Conservation (phyloP, 2,797 vertebrate species). For the Micrastur ruficollis region DNA sequence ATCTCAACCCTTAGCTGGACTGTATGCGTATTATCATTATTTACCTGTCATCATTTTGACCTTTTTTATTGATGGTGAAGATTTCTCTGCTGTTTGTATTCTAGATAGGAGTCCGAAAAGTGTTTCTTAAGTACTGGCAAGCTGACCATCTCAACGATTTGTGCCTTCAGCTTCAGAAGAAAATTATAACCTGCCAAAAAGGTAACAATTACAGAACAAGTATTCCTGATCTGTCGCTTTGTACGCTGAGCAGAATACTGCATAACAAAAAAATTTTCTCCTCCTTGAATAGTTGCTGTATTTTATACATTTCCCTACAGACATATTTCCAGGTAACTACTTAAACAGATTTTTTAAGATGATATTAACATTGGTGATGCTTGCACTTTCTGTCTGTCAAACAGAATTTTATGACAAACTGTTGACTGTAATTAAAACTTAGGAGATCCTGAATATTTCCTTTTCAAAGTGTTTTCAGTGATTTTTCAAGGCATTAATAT, state of each 20-base stretch:
- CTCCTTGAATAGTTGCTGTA: background rate
- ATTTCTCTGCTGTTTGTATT: constrained; percentile 55
- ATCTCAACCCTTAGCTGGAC: background rate
- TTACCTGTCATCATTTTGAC: background rate
- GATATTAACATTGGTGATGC: background rate
- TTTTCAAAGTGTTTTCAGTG: background rate
- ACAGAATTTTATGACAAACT: background rate
- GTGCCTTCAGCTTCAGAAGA: constrained; percentile 88
- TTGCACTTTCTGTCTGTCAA: background rate
- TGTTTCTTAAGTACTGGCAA: constrained; percentile 95
- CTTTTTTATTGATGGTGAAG: background rate
- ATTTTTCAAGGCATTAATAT: background rate
- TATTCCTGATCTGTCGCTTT: background rate
- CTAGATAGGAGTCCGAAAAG: constrained; percentile 89
- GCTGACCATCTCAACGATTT: constrained; percentile 90
- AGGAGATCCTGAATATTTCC: background rate
- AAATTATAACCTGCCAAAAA: constrained; percentile 94
- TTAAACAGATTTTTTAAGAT: background rate
- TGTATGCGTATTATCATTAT: background rate
- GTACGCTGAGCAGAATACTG: background rate
- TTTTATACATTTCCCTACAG: background rate
- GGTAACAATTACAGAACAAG: constrained; percentile 75
- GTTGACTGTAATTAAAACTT: background rate
- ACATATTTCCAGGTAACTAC: background rate
- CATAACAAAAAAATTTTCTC: background rate